Conservation (phyloP, 2,113 vertebrate genomes). For the Actenoides hombroni region DNA sequence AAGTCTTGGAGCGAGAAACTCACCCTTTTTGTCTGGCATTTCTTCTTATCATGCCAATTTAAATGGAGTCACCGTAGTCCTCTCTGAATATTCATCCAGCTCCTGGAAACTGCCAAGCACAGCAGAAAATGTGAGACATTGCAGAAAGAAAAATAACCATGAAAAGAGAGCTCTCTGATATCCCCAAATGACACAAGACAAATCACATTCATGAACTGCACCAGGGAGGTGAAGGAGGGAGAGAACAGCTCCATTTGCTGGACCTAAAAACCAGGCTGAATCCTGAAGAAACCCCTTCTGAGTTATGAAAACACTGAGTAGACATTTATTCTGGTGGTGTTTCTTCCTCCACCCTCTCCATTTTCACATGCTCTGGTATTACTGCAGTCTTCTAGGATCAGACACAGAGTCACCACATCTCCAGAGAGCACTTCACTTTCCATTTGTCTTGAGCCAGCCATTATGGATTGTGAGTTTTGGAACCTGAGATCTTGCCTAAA, state of each 20-base stretch:
- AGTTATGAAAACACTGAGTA: constrained; percentile 34
- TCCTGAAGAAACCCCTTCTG: constrained; percentile 27
- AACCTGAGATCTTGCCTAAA: constrained; percentile 2
- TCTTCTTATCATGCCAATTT: constrained; percentile 14
- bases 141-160: constrained; percentile 4
- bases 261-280: not conserved
- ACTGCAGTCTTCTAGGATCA: constrained; percentile 25
- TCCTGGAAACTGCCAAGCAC: constrained; percentile 25
- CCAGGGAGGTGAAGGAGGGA: not conserved
- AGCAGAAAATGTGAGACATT: constrained; percentile 36
- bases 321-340: constrained; percentile 39
- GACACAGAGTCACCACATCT: constrained; percentile 14
- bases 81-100: not conserved
- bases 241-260: not conserved
- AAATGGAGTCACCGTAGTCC: not conserved
- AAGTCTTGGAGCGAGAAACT: not conserved
- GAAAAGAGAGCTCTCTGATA: not conserved
- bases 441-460: constrained; percentile 37
- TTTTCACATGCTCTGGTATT: constrained; percentile 27
- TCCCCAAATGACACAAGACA: constrained; percentile 16
- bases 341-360: constrained; percentile 36
- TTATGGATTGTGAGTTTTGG: constrained; percentile 23
- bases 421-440: not conserved
- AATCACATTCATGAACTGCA: not conserved
- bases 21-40: not conserved